Conservation (phyloP, 2,888 invertebrate genomes). For the Nasonovia ribisnigri region DNA sequence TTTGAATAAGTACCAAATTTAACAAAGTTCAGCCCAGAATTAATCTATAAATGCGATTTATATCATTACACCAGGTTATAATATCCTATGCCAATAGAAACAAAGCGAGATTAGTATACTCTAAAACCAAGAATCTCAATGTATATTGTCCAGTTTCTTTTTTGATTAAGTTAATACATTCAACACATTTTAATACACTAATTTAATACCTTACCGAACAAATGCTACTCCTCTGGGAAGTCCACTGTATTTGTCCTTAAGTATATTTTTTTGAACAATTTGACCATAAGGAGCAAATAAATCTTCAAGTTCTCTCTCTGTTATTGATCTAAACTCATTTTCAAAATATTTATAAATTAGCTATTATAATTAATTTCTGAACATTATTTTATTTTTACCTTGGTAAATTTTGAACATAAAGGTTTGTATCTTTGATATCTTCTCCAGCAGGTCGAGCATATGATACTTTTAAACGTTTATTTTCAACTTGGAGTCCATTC, state of each 20-base stretch:
- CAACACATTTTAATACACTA: neutral
- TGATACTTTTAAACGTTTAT: constrained; percentile 93
- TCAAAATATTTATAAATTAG: neutral
- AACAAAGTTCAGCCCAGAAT: neutral
- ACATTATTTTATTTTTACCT: constrained; percentile 71
- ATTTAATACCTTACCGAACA: constrained; percentile 77
- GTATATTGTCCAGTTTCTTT: neutral
- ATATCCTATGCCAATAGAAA: neutral
- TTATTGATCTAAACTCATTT: constrained; percentile 74
- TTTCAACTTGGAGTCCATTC: constrained; percentile 89
- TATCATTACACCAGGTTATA: neutral
- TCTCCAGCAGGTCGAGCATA: constrained; percentile 92
- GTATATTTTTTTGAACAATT: constrained; percentile 92
- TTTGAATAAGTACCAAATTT: neutral
- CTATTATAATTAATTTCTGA: neutral
- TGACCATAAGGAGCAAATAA: constrained; percentile 90
- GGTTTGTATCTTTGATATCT: constrained; percentile 92
- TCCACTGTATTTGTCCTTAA: constrained; percentile 89
- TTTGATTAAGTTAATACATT: neutral
- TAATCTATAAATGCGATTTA: neutral
- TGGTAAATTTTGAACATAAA: constrained; percentile 93
- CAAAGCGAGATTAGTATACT: neutral
- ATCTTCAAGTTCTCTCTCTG: constrained; percentile 85
- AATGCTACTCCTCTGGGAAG: constrained; percentile 92
- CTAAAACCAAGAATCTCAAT: neutral